These are phyloP conservation scores for Mesopsocus fuscifrons DNA, from an alignment of 2,888 invertebrate genomes.

Conservation along the genomic window DNA sequence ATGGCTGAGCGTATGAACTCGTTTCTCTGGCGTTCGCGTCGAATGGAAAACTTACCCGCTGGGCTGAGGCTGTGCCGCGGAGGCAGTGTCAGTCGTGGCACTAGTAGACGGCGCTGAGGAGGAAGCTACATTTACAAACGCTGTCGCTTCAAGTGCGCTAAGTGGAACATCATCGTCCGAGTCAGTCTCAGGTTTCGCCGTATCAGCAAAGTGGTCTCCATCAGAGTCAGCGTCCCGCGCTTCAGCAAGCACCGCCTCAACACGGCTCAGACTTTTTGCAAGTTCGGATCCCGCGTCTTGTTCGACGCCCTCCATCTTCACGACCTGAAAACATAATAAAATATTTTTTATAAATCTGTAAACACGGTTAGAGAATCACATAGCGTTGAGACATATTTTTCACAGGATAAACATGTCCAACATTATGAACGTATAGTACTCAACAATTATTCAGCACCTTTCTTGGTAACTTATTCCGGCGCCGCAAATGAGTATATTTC, in stretches of 20 bases:
- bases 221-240: slow-evolving; percentile 14
- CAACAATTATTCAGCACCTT: too few species aligned
- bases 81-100: neutral
- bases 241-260: slow-evolving; percentile 13
- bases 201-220: slow-evolving; percentile 11
- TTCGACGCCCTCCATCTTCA: slow-evolving; percentile 14
- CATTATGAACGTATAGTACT: too few species aligned
- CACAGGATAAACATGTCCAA: too few species aligned
- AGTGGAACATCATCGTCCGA: slow-evolving; percentile 10
- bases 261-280: slow-evolving; percentile 13
- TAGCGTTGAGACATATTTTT: too few species aligned
- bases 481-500: too few species aligned
- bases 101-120: neutral
- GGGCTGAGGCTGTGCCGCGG: neutral
- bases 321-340: slow-evolving; percentile 12
- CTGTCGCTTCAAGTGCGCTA: slow-evolving; percentile 1
- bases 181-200: slow-evolving; percentile 14
- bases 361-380: too few species aligned
- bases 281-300: slow-evolving; percentile 13
- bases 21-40: too few species aligned
- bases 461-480: too few species aligned
- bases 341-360: too few species aligned
- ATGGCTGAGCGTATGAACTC: too few species aligned
- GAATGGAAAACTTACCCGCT: neutral
- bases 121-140: neutral